These are phyloP conservation scores for Dipodomys spectabilis DNA, from an alignment of 2,113 vertebrate genomes.

Conservation along the genomic window DNA sequence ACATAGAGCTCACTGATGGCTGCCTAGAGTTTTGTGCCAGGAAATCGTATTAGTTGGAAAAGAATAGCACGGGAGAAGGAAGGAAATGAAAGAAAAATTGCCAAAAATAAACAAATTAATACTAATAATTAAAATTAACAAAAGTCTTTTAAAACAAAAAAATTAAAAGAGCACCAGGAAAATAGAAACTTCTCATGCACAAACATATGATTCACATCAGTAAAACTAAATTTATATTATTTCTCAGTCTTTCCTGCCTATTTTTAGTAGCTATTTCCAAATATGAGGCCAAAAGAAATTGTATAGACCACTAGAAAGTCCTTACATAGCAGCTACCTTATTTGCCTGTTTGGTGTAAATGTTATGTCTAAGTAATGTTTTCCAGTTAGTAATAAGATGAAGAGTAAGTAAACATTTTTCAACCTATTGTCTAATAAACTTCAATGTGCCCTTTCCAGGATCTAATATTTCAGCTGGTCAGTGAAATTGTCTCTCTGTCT, in stretches of 20 bases:
- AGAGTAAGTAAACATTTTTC: slow-evolving; percentile 4
- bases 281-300: not conserved
- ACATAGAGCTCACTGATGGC: not conserved
- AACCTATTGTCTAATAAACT: not conserved
- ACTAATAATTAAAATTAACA: no score
- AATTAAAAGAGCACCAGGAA: not conserved
- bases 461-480: slow-evolving; percentile 28
- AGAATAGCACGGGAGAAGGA: no score
- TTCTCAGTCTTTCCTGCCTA: not conserved
- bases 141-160: no score
- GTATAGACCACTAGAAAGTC: not conserved
- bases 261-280: slow-evolving; percentile 5
- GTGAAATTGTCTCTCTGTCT: not conserved
- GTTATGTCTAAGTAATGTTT: not conserved
- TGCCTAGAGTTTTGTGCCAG: not conserved
- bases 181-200: not conserved
- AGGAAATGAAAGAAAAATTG: no score
- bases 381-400: not conserved
- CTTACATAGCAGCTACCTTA: not conserved
- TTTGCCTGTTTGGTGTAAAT: not conserved
- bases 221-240: not conserved
- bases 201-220: not conserved
- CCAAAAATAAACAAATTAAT: no score
- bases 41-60: rapidly evolving
- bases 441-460: not conserved